These are phyloP conservation scores for Nesidiocoris tenuis DNA, from an alignment of 2,888 invertebrate genomes.

Conservation along the genomic window DNA sequence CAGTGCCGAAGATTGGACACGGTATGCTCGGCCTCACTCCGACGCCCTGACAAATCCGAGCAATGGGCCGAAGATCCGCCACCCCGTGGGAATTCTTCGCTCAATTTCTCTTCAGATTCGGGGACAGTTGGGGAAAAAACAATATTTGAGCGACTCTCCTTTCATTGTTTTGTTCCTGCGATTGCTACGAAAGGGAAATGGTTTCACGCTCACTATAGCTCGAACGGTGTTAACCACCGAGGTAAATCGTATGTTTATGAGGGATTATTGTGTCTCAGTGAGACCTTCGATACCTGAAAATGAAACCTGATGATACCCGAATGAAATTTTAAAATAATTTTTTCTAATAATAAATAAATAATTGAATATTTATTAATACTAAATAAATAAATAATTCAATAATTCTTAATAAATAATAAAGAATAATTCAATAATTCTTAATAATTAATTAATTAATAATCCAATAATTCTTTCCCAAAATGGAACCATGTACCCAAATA, in stretches of 20 bases:
- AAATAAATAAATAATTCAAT: background rate
- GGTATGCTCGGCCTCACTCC: background rate
- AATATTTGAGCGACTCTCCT: background rate
- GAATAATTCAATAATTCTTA: no score
- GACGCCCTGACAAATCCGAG: background rate
- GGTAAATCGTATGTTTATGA: no score
- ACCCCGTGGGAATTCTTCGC: background rate
- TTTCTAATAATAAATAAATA: constrained; percentile 23
- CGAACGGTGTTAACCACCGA: no score
- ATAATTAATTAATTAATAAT: no score
- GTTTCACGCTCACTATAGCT: no score
- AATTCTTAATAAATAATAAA: no score
- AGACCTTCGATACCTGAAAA: constrained; percentile 20
- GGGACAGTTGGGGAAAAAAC: background rate
- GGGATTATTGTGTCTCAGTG: no score
- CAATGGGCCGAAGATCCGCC: background rate
- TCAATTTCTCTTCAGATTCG: background rate
- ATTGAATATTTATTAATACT: background rate
- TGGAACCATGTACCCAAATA: no score
- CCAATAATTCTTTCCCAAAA: no score
- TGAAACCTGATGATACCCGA: constrained; percentile 4
- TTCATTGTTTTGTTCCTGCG: background rate
- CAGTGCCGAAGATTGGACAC: background rate
- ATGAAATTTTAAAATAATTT: no score
- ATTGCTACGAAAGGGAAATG: background rate